Base-by-base conservation (phyloP, 2,113 vertebrate genomes). In the Leuciscus idus region DNA sequence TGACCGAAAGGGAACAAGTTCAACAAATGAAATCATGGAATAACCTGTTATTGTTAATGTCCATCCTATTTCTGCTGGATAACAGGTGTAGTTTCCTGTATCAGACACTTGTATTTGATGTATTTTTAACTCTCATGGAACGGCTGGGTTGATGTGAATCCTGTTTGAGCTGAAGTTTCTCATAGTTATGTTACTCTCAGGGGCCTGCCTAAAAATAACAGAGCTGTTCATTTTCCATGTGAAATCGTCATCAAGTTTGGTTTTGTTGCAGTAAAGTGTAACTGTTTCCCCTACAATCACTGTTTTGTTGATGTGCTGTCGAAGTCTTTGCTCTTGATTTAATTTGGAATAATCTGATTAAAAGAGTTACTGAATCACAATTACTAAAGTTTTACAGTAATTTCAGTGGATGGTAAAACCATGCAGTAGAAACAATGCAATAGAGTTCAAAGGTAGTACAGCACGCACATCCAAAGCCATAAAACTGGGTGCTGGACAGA, bases 131-230 rank as follows among this genome's bases (percentile, higher is more conserved):
- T 33, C 28, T 68, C 11, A 8, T 8, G 9, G 30, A 68, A 6
- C 17, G 4, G 11, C 11, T 9, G 64, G 19, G 21, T 83, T 11
- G 21, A 55, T 55, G 30, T 15, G 30, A 23, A 72, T 83, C 46
- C 81, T 83, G 46, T 72, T 19, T 83, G 81, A 83, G 11, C 46
- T 57, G 2, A 83, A 83, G 64, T 83, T 70, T 23, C 0, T 70
- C 4, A 10, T 4, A 12, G 48, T 70, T 55, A 0, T 83, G 46
- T 55, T 36, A 23, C 2, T n/a, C 0, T 2, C 0, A 1, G 30
- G 36, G 15, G 0, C 30, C 0, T 36, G 30, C 0, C 17, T 36
- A 39, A 83, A 83, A 57, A 83, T 39, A n/a, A 10, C 1, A 5
- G 64, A 10, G 28, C 11, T n/a, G 81, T 83, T 72, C 0, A 33